Conservation (phyloP, 2,113 vertebrate species). For the Psammodynastes pulverulentus region DNA sequence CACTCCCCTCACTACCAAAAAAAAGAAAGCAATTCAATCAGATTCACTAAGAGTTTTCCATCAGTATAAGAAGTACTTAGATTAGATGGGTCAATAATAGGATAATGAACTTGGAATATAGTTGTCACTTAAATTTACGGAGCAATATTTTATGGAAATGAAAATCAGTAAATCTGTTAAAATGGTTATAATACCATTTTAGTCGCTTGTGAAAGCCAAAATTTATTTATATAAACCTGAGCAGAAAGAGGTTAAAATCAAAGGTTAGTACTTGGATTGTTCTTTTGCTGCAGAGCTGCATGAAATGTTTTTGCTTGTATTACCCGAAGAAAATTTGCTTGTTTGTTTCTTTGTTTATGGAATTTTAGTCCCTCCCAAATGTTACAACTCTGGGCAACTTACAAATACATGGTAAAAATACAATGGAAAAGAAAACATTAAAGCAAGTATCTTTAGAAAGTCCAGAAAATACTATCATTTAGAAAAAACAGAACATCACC, state of each 20-base stretch:
- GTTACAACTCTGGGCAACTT: not conserved
- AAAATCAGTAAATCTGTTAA: not conserved
- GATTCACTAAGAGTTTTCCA: not conserved
- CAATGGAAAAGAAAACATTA: not conserved
- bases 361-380: not conserved
- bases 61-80: not conserved
- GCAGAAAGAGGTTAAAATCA: not conserved
- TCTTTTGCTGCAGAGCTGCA: not conserved
- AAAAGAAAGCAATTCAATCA: not conserved
- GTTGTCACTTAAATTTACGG: not conserved
- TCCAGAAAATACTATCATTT: not conserved
- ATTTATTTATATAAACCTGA: not conserved
- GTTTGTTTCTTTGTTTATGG: not conserved
- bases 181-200: not conserved
- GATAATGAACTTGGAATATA: not conserved
- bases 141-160: not conserved
- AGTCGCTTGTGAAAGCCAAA: not conserved
- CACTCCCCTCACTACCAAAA: too few species aligned
- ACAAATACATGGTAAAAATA: not conserved
- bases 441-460: not conserved
- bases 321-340: constrained; percentile 26
- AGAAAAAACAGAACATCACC: not conserved
- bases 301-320: constrained; percentile 47
- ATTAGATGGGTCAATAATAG: not conserved
- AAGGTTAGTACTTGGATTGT: not conserved